Evolutionary conservation across 2,113 vertebrate species (phyloP).

Genomic region (Ginglymostoma cirratum): DNA sequence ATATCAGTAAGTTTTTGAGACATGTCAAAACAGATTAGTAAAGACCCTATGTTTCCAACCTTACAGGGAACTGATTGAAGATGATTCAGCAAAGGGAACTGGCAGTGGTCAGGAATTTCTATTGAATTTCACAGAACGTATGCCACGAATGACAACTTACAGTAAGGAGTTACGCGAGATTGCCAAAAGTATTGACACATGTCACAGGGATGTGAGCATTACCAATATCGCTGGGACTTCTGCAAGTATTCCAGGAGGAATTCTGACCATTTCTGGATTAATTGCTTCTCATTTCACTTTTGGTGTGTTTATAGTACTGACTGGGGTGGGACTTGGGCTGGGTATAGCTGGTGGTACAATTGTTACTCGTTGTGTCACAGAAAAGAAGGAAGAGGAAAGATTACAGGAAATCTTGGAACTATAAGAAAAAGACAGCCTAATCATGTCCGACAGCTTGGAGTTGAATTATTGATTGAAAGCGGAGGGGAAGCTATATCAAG

Average conservation of each 20-base stretch:
- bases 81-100: too few relatives aligned
- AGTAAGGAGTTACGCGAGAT: too few relatives aligned
- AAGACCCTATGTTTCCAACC: not conserved
- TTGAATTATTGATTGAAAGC: not conserved
- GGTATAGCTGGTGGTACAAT: not conserved
- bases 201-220: not conserved
- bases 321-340: not conserved
- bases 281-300: constrained; percentile 3
- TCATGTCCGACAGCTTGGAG: not conserved
- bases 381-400: not conserved
- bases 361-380: too few relatives aligned
- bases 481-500: not conserved
- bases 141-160: too few relatives aligned
- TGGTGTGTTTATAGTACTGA: not conserved
- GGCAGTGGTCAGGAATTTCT: too few relatives aligned
- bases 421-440: not conserved
- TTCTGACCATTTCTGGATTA: not conserved
- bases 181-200: not conserved
- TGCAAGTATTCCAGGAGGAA: not conserved
- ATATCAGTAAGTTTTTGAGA: too few relatives aligned
- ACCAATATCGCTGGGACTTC: not conserved
- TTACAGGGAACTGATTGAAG: not conserved
- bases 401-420: not conserved
- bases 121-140: too few relatives aligned
- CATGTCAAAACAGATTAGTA: too few relatives aligned